A percentile compares a stretch with the other conserved stretches of the same genome.
These are phyloP conservation scores for Columbina picui DNA, from an alignment of 2,113 vertebrate genomes.

Conservation along the genomic window DNA sequence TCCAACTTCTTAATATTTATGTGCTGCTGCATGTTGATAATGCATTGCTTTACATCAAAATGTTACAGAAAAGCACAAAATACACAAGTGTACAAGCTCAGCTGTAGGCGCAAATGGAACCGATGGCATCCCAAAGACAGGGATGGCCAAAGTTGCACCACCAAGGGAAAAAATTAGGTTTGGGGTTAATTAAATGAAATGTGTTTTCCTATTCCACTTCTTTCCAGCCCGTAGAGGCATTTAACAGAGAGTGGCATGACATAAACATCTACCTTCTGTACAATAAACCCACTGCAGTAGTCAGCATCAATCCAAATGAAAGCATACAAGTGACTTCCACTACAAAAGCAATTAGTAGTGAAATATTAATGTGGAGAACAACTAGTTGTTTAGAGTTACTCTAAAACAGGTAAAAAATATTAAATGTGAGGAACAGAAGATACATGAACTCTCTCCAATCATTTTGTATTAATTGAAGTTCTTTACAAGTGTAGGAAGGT, in stretches of 20 bases:
- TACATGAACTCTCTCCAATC: neutral
- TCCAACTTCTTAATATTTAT: neutral
- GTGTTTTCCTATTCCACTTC: neutral
- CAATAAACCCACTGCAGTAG: neutral
- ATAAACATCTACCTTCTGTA: neutral
- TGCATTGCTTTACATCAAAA: neutral
- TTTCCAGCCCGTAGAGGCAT: neutral
- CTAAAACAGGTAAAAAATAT: neutral
- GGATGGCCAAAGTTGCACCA: neutral
- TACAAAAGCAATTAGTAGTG: neutral
- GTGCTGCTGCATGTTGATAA: neutral
- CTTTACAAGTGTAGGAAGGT: neutral
- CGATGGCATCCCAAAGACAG: neutral
- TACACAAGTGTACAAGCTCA: rapidly evolving
- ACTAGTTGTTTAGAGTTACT: no score
- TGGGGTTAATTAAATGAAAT: neutral
- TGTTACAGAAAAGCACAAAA: neutral
- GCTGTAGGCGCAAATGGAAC: neutral
- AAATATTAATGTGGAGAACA: neutral
- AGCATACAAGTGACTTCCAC: neutral
- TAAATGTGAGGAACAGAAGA: neutral
- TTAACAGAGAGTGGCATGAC: rapidly evolving
- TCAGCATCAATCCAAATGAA: neutral
- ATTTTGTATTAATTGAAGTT: neutral
- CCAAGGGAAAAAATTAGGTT: neutral